A percentile compares a stretch with the other conserved stretches of the same genome.
These are phyloP conservation scores for Prosapia bicincta DNA, from an alignment of 2,888 invertebrate species.

Conservation along the genomic window DNA sequence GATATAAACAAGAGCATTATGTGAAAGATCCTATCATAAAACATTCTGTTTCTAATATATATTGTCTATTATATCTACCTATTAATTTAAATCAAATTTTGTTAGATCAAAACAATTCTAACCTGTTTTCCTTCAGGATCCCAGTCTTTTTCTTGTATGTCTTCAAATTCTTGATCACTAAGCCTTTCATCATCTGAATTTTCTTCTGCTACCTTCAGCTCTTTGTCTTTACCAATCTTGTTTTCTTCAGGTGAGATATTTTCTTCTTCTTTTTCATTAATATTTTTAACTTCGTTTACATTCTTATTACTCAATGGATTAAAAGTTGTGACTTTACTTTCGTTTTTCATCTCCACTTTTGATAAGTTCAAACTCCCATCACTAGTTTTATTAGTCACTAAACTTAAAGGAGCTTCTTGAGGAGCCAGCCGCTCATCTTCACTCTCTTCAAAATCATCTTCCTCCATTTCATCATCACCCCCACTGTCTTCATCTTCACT, in stretches of 20 bases:
- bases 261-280: slow-evolving; percentile 14
- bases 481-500: slow-evolving; percentile 35
- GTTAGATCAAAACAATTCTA: no score
- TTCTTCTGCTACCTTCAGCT: slow-evolving; percentile 18
- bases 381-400: slow-evolving; percentile 8
- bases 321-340: not conserved
- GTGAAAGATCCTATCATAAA: no score
- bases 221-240: slow-evolving; percentile 26
- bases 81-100: no score
- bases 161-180: slow-evolving; percentile 29
- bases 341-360: slow-evolving; percentile 30
- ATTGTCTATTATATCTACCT: no score
- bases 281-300: not conserved
- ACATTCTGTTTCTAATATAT: no score
- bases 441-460: slow-evolving; percentile 12
- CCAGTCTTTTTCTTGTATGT: not conserved
- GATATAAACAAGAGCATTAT: no score
- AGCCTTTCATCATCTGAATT: slow-evolving; percentile 30
- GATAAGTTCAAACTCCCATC: slow-evolving; percentile 1
- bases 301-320: not conserved
- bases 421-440: not conserved
- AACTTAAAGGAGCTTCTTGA: slow-evolving; percentile 21
- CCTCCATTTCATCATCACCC: slow-evolving; percentile 29
- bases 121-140: not conserved
- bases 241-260: slow-evolving; percentile 30